phyloP scores from a whole-genome alignment of 2,888 invertebrate genomes.

The Tetramorium bicarinatum region DNA sequence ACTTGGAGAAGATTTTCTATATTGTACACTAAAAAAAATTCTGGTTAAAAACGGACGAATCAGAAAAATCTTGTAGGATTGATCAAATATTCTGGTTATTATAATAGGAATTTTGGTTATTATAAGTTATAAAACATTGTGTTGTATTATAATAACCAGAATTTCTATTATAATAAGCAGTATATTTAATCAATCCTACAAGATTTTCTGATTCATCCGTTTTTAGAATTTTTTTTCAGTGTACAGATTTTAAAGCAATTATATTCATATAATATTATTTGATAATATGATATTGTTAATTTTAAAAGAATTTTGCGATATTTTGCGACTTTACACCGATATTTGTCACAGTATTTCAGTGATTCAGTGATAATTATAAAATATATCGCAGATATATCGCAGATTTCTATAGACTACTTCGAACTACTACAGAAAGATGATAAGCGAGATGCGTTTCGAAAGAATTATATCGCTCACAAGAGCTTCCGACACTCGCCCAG shows the following conservation, averaged over 20 bases:
- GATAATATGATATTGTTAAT: not conserved
- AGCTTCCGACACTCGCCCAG: slow-evolving; percentile 13
- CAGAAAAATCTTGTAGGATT: too few species aligned
- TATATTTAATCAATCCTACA: too few species aligned
- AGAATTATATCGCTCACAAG: slow-evolving; percentile 46
- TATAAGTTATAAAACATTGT: too few species aligned
- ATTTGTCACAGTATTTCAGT: not conserved
- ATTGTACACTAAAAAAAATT: not conserved
- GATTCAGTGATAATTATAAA: not conserved
- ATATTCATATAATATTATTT: not conserved
- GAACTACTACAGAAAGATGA: not conserved
- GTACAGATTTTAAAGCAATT: not conserved
- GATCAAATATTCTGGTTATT: too few species aligned
- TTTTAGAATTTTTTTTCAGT: too few species aligned
- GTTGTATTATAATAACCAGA: too few species aligned
- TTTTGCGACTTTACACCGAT: not conserved
- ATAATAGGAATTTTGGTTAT: too few species aligned
- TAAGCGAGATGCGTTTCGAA: not conserved
- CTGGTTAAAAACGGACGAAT: too few species aligned
- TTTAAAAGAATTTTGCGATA: not conserved
- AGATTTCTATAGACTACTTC: not conserved
- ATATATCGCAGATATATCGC: not conserved
- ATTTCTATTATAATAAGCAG: too few species aligned
- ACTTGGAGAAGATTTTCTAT: not conserved
- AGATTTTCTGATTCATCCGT: too few species aligned